Percentiles rank a stretch among this genome's conserved stretches.
Evolutionary conservation across 2,797 vertebrate genomes (phyloP).

Genomic region (Enteromius argenteus): DNA sequence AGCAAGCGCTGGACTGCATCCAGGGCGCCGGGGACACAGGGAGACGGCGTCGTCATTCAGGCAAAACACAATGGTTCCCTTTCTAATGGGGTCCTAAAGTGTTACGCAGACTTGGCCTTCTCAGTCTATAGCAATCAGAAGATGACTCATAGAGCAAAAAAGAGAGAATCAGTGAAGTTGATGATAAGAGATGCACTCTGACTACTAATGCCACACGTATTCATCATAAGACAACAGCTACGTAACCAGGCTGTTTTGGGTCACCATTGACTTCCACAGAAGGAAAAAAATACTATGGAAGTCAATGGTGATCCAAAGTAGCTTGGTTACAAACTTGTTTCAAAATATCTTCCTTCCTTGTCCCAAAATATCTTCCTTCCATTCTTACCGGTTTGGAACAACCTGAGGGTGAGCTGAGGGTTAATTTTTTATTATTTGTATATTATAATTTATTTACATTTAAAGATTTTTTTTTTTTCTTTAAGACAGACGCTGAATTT

Average conservation of each 20-base stretch:
- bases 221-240: neutral
- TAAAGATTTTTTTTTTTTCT: neutral
- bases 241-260: too few species aligned
- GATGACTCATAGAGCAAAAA: slow-evolving; percentile 50
- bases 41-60: slow-evolving; percentile 49
- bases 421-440: too few species aligned
- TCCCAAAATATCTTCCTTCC: too few species aligned
- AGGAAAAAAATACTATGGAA: too few species aligned
- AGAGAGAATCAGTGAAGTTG: slow-evolving; percentile 2
- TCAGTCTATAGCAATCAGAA: slow-evolving; percentile 29
- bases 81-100: slow-evolving; percentile 42
- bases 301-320: too few species aligned
- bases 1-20: slow-evolving; percentile 36
- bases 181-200: slow-evolving; percentile 7
- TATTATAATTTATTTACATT: neutral
- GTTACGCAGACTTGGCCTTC: slow-evolving; percentile 48
- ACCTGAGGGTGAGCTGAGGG: too few species aligned
- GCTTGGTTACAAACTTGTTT: too few species aligned
- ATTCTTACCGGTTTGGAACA: too few species aligned
- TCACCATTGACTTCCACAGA: too few species aligned
- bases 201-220: neutral
- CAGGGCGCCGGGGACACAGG: slow-evolving; percentile 36
- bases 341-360: too few species aligned
- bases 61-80: slow-evolving; percentile 47
- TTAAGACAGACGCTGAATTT: neutral